Conservation (phyloP, 2,888 invertebrate species). For the Heliconius charithonia region DNA sequence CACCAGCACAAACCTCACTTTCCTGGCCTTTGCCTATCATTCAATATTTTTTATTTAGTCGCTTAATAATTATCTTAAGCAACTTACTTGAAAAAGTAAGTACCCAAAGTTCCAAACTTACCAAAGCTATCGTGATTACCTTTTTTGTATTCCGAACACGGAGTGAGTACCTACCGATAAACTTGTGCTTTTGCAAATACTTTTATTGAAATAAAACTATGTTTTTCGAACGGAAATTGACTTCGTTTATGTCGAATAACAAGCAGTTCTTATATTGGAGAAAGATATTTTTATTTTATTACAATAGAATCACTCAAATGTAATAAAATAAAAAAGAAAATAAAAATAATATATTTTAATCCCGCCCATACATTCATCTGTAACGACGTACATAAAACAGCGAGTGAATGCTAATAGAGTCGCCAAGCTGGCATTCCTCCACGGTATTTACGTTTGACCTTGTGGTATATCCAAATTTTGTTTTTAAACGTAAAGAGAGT, state of each 20-base stretch:
- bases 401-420: no score
- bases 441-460: no score
- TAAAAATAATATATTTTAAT: no score
- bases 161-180: not conserved
- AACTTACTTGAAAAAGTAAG: conserved; percentile 10
- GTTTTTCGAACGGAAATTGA: not conserved
- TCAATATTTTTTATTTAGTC: no score
- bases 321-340: no score
- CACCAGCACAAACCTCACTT: no score
- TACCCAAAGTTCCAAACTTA: not conserved
- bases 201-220: conserved; percentile 25
- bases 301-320: not conserved
- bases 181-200: conserved; percentile 15
- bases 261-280: not conserved
- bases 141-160: conserved; percentile 12
- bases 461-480: no score
- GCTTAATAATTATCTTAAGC: not conserved
- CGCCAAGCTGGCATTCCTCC: no score
- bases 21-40: no score
- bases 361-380: no score
- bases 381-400: no score
- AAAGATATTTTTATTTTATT: not conserved
- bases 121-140: conserved; percentile 9
- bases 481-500: no score
- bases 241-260: conserved; percentile 1